Percentiles rank a stretch among this genome's conserved stretches.
Evolutionary conservation across 2,113 vertebrate species (phyloP).

Genomic region (Elaphurus davidianus): DNA sequence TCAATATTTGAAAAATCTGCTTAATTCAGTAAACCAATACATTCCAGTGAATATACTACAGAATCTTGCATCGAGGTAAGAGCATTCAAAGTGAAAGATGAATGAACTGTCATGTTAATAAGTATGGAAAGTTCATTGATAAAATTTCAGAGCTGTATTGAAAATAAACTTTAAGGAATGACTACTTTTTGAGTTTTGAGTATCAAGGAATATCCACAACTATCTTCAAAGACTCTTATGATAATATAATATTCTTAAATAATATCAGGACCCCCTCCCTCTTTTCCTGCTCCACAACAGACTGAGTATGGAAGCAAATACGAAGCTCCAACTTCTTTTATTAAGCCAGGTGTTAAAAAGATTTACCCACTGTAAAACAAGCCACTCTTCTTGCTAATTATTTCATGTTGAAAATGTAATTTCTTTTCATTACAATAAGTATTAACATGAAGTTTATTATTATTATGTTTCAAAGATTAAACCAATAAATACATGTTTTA

Average conservation of each 20-base stretch:
- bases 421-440: not conserved
- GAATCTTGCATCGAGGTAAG: not conserved
- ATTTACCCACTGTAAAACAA: not conserved
- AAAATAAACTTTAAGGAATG: not conserved
- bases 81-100: not conserved
- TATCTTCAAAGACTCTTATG: not conserved
- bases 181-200: not conserved
- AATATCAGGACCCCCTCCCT: no score
- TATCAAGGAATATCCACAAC: not conserved
- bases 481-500: not conserved
- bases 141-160: not conserved
- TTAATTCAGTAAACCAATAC: not conserved
- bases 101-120: not conserved
- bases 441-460: not conserved
- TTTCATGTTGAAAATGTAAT: not conserved
- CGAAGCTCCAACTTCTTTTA: not conserved
- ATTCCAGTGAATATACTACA: not conserved
- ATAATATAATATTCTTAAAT: not conserved
- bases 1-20: not conserved
- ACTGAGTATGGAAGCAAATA: not conserved
- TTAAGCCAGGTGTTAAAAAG: not conserved
- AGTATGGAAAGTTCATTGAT: not conserved
- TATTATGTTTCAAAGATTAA: not conserved
- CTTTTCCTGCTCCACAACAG: not conserved
- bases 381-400: not conserved